Evolutionary conservation across 2,113 vertebrate species (phyloP).

Genomic region (Telmatochromis brachygnathus): DNA sequence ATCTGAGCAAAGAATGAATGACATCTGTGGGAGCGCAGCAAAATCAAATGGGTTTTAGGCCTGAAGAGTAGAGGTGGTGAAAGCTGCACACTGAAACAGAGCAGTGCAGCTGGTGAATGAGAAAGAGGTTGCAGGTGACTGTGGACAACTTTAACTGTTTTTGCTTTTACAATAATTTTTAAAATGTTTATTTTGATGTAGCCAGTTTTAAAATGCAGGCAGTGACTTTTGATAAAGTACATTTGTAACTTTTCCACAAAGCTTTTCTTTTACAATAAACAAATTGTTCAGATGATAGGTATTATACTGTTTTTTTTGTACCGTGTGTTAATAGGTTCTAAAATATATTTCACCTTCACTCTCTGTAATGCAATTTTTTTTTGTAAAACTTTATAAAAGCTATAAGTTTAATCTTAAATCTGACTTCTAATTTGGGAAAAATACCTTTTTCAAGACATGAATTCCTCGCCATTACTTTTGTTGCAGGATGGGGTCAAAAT

Average conservation of each 20-base stretch:
- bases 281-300: not conserved
- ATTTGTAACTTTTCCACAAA: not conserved
- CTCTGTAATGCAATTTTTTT: not conserved
- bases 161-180: not conserved
- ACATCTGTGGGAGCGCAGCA: not conserved
- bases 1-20: not conserved
- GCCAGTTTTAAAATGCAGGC: not conserved
- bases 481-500: not conserved
- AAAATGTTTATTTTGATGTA: not conserved
- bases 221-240: not conserved
- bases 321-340: not conserved
- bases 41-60: not conserved
- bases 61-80: not conserved
- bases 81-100: not conserved
- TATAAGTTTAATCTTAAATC: not conserved
- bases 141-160: not conserved
- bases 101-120: not conserved
- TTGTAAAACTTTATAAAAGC: not conserved
- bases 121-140: not conserved
- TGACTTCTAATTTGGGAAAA: not conserved
- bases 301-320: not conserved
- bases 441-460: not conserved
- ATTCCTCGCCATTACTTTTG: not conserved
- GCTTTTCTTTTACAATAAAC: not conserved
- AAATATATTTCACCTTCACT: not conserved